These are phyloP conservation scores for Enteromius thamalakanensis DNA, from an alignment of 2,797 vertebrate species.

Conservation along the genomic window DNA sequence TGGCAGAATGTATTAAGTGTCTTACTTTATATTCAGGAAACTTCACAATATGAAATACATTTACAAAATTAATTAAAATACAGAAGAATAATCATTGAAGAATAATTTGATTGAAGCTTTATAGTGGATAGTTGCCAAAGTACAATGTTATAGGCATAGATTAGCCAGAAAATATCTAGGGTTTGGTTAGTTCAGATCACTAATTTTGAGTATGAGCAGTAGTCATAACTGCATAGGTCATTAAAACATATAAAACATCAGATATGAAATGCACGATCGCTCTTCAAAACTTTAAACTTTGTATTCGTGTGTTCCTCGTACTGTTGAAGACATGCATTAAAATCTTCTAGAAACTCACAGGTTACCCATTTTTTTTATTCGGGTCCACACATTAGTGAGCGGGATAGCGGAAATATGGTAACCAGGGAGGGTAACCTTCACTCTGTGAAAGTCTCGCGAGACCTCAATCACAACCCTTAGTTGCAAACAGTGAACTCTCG, in stretches of 20 bases:
- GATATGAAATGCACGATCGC: not conserved
- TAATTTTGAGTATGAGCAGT: not conserved
- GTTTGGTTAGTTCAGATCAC: not conserved
- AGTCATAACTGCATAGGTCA: not conserved
- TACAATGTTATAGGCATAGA: not conserved
- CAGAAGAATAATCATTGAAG: not conserved
- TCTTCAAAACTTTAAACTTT: conserved; percentile 4
- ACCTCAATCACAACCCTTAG: not conserved
- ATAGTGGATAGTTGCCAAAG: not conserved
- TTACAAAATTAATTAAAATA: not conserved
- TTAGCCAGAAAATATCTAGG: not conserved
- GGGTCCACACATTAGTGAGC: not conserved
- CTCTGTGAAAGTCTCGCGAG: conserved; percentile 17
- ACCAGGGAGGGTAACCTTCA: not conserved
- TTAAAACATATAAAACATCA: not conserved
- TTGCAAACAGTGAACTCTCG: not conserved
- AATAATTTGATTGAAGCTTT: not conserved
- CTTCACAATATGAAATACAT: conserved; percentile 20
- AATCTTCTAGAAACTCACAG: not conserved
- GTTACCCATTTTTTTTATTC: not conserved
- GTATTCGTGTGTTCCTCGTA: not conserved
- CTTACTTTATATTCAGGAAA: conserved; percentile 4
- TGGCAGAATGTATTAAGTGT: not conserved
- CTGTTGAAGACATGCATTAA: not conserved
- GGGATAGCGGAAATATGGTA: not conserved